Evolutionary conservation across 2,797 vertebrate genomes (phyloP).

Genomic region (Tauraco hartlaubi): DNA sequence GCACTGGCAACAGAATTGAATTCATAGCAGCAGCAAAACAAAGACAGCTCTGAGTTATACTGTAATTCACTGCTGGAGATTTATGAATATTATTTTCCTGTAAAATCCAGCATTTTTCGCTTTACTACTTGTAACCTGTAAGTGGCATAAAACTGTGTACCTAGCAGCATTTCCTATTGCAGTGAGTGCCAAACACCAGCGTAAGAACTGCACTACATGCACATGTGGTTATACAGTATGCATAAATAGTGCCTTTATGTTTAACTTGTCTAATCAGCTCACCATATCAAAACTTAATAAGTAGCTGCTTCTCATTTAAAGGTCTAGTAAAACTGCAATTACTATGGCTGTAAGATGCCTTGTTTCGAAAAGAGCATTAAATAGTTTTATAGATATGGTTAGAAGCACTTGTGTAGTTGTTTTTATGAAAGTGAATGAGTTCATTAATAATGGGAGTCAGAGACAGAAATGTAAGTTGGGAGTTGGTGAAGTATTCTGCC

Average conservation of each 20-base stretch:
- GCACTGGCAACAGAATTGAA: conserved; percentile 59
- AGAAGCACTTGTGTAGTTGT: conserved; percentile 68
- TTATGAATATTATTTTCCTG: conserved; percentile 80
- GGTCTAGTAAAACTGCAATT: conserved; percentile 77
- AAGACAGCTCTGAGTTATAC: conserved; percentile 74
- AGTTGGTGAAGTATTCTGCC: neutral
- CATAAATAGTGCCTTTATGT: conserved; percentile 70
- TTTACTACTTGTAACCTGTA: conserved; percentile 70
- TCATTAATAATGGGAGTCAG: conserved; percentile 60
- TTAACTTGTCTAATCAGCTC: conserved; percentile 76
- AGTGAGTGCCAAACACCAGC: neutral
- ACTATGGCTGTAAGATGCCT: conserved; percentile 66
- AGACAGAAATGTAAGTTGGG: conserved; percentile 45
- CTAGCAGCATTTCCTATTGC: conserved; percentile 41
- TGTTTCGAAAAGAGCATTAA: conserved; percentile 76
- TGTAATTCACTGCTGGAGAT: conserved; percentile 71
- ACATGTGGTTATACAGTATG: conserved; percentile 7
- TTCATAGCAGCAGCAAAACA: conserved; percentile 67
- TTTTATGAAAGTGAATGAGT: conserved; percentile 71
- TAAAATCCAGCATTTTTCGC: conserved; percentile 78
- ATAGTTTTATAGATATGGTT: conserved; percentile 76
- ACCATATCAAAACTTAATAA: conserved; percentile 77
- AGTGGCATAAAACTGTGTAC: conserved; percentile 55
- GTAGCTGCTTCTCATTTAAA: conserved; percentile 80
- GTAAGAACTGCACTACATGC: conserved; percentile 23